Evolutionary conservation across 2,797 vertebrate species (phyloP), one percentile per base, ranked within the genome.

Genomic region (Nyctibius grandis): DNA sequence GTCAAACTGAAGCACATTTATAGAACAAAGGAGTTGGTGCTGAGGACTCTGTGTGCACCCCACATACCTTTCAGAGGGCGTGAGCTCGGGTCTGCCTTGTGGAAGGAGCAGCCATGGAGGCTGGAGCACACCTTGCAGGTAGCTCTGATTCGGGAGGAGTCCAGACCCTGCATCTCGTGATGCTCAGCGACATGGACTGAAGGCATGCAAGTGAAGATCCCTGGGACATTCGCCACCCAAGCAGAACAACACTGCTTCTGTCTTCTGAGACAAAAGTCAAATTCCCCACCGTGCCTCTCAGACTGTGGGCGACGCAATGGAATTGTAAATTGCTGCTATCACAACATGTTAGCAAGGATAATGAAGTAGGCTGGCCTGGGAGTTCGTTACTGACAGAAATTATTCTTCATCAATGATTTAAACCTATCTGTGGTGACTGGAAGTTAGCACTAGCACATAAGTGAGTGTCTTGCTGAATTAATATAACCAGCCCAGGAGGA

Each of bases 281-380:
- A 68, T 40, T 50, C 50, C 18, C 9, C 0, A 2, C 42, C 0
- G 0, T 0, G 0, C 19, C 33, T 91, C 72, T 56, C 67, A 45
- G 63, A 20, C 50, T 85, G n/a, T 47, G 29, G n/a, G 44, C 2
- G 0, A 59, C 4, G 4, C 28, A n/a, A 40, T 40, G 36, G 54
- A 85, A 65, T 61, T 8, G 2, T 76, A 69, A 93, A 88, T 79
- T 69, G 45, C 54, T 68, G 38, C 73, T 84, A 48, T 83, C 61
- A 63, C 34, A 63, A 20, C 59, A 38, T 36, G 48, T 76, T 67
- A 79, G 40, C 0, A 1, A 75, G 23, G n/a, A 75, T 65, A 81
- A 86, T 57, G 25, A 93, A 92, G 40, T 13, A 53, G 72, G 50
- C n/a, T 81, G 67, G 21, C 48, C 29, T 44, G 67, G 1, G 15